Evolutionary conservation across 2,113 vertebrate species (phyloP).

Genomic region (Pongo abelii): DNA sequence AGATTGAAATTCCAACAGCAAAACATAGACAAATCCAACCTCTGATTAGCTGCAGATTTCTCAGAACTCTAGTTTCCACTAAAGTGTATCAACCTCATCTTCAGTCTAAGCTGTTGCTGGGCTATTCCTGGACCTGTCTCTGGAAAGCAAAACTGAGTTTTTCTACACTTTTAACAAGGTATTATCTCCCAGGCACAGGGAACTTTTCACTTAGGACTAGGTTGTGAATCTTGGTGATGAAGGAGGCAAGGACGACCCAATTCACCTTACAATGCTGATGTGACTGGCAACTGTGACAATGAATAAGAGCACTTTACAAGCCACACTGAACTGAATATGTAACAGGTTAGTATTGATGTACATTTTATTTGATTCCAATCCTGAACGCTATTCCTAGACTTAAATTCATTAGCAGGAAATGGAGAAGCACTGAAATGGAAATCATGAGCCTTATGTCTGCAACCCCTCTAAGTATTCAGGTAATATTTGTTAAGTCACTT

Average conservation of each 20-base stretch:
- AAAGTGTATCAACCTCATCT: not conserved
- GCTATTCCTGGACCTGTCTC: not conserved
- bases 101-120: not conserved
- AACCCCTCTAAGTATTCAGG: not conserved
- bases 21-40: not conserved
- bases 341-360: not conserved
- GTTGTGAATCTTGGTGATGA: not conserved
- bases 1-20: not conserved
- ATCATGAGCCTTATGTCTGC: not conserved
- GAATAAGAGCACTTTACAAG: not conserved
- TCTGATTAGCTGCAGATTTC: not conserved
- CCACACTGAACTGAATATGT: not conserved
- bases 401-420: not conserved
- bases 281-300: not conserved
- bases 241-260: not conserved
- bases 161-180: not conserved
- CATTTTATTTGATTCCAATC: not conserved
- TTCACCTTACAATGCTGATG: not conserved
- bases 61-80: not conserved
- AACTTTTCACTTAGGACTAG: not conserved
- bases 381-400: not conserved
- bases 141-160: not conserved
- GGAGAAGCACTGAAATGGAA: not conserved
- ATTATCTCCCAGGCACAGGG: not conserved
- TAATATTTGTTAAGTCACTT: not conserved